Conservation (phyloP, 1,140 invertebrate genomes). For the Hyphantria cunea region DNA sequence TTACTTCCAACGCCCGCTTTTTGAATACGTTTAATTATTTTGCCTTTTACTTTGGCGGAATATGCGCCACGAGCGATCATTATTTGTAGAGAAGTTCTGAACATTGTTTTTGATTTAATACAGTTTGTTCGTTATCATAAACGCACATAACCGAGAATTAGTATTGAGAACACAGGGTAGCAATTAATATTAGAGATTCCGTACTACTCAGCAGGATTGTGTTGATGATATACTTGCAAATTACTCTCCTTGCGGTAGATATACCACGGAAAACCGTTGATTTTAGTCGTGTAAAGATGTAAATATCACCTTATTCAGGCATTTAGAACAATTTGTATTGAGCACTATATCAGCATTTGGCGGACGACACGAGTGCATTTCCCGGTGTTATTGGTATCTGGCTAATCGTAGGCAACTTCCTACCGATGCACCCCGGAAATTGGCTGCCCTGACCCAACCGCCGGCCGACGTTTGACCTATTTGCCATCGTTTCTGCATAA, state of each 20-base stretch:
- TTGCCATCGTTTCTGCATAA: conserved; percentile 14
- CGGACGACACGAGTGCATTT: conserved; percentile 19
- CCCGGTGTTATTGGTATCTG: conserved; percentile 6
- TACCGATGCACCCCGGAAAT: conserved; percentile 21
- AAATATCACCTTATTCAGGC: background rate
- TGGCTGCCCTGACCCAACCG: conserved; percentile 20
- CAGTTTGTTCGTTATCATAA: background rate
- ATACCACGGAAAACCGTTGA: too few relatives aligned
- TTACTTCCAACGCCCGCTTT: conserved; percentile 30
- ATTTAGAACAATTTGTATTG: background rate
- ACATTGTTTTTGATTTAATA: conserved; percentile 10
- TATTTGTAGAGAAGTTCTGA: conserved; percentile 7
- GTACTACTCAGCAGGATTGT: too few relatives aligned
- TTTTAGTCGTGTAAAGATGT: too few relatives aligned
- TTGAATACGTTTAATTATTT: conserved; percentile 35
- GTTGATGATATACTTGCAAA: too few relatives aligned
- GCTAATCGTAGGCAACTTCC: conserved; percentile 24
- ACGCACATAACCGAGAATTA: background rate
- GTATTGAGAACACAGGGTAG: too few relatives aligned
- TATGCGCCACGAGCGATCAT: conserved; percentile 11
- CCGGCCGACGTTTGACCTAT: conserved; percentile 9
- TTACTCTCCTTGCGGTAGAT: too few relatives aligned
- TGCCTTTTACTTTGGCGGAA: conserved; percentile 13
- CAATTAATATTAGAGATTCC: too few relatives aligned
- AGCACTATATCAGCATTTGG: conserved; percentile 19